Percentiles rank a stretch among this genome's conserved stretches.
phyloP scores from a whole-genome alignment of 2,113 vertebrate genomes.

The Anhinga rufa region DNA sequence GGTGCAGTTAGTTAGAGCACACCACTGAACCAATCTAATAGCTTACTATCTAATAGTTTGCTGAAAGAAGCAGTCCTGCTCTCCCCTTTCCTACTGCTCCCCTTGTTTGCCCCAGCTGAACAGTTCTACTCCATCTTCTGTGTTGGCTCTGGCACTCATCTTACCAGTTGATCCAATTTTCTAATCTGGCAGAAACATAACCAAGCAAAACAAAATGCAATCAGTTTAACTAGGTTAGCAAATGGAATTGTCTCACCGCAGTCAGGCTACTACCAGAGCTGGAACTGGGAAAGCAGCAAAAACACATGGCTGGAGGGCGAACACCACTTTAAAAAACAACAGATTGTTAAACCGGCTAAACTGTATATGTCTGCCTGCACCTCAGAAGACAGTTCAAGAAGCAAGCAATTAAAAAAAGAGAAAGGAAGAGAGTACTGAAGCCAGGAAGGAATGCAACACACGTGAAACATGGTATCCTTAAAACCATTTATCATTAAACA shows the following conservation, averaged over 20 bases:
- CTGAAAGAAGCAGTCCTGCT: not conserved
- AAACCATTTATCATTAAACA: not conserved
- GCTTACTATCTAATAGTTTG: not conserved
- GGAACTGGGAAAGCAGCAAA: not conserved
- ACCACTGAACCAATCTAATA: not conserved
- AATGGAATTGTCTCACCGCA: not conserved
- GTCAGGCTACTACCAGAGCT: not conserved
- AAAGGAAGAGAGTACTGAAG: not conserved
- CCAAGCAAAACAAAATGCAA: not conserved
- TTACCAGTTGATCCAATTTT: not conserved
- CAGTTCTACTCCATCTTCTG: not conserved
- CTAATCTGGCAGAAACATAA: not conserved
- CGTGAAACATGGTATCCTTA: rapidly evolving
- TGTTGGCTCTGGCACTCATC: not conserved
- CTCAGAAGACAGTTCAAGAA: not conserved
- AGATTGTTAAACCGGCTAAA: not conserved
- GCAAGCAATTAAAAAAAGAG: not conserved
- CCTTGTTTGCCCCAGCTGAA: not conserved
- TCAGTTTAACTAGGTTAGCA: not conserved
- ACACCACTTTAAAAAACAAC: not conserved
- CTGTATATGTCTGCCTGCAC: not conserved
- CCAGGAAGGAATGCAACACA: not conserved
- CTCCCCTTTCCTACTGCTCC: not conserved
- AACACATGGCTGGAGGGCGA: not conserved
- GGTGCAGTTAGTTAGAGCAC: not conserved